phyloP scores from a whole-genome alignment of 2,797 vertebrate genomes.

The Pantherophis alleghaniensis region DNA sequence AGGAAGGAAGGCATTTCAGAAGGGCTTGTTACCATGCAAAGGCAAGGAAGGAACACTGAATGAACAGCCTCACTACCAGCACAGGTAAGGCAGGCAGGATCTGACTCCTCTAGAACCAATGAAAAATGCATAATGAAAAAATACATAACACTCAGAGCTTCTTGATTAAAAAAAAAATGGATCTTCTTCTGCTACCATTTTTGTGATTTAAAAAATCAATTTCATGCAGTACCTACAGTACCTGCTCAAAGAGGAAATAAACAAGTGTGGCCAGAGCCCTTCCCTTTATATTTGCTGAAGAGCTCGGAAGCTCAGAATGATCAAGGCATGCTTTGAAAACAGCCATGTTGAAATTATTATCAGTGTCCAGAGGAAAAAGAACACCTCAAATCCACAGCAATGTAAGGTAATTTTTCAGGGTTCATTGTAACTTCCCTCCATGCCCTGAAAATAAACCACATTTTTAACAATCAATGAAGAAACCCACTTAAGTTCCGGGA shows the following conservation, averaged over 20 bases:
- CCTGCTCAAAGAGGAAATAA: neutral
- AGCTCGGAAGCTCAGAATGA: neutral
- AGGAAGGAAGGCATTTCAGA: neutral
- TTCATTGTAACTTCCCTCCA: neutral
- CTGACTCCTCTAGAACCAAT: rapidly evolving
- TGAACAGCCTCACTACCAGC: no score
- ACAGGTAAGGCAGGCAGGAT: neutral
- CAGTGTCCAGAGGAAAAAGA: neutral
- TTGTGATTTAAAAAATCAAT: neutral
- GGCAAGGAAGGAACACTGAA: neutral
- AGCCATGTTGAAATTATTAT: neutral
- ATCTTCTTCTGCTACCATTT: neutral
- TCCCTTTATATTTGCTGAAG: neutral
- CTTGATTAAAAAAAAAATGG: rapidly evolving
- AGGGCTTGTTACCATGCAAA: neutral
- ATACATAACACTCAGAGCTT: neutral
- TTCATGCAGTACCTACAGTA: neutral
- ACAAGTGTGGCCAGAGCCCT: neutral
- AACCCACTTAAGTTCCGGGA: neutral
- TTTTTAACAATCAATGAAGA: neutral
- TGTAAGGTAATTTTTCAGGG: neutral
- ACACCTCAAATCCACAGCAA: neutral
- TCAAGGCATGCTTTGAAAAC: slow-evolving; percentile 12
- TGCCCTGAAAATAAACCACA: neutral
- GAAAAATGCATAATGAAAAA: neutral